Percentiles rank a stretch among this genome's conserved stretches.
phyloP scores from a whole-genome alignment of 1,140 invertebrate genomes.

The Pseudomyrmex concolor region DNA sequence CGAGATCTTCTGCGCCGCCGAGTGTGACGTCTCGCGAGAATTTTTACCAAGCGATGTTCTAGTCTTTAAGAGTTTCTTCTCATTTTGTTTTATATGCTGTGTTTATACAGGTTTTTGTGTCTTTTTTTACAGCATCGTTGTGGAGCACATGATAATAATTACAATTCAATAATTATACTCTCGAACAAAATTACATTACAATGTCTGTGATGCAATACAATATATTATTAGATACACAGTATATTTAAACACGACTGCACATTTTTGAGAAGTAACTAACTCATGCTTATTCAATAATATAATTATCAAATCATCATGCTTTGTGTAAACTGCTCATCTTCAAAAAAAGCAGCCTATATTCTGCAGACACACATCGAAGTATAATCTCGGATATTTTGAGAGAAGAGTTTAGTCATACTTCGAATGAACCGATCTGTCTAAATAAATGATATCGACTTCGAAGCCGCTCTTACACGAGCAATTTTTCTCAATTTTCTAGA shows the following conservation, averaged over 20 bases:
- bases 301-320: neutral
- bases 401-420: neutral
- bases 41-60: constrained; percentile 1
- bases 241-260: too few relatives aligned
- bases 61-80: neutral
- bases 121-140: neutral
- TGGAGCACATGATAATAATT: neutral
- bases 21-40: constrained; percentile 1
- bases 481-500: constrained; percentile 66
- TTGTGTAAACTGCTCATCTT: neutral
- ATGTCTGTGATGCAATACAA: neutral
- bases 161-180: neutral
- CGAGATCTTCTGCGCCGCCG: neutral
- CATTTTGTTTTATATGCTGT: neutral
- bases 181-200: neutral
- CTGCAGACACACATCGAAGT: neutral
- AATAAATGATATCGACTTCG: constrained; percentile 5
- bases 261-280: neutral
- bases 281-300: neutral
- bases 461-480: constrained; percentile 34
- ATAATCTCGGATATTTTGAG: constrained; percentile 1
- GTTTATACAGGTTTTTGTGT: neutral
- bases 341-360: neutral
- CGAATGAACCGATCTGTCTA: neutral
- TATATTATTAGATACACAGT: too few relatives aligned